phyloP scores from a whole-genome alignment of 2,888 invertebrate species.

The Sycophila texana region DNA sequence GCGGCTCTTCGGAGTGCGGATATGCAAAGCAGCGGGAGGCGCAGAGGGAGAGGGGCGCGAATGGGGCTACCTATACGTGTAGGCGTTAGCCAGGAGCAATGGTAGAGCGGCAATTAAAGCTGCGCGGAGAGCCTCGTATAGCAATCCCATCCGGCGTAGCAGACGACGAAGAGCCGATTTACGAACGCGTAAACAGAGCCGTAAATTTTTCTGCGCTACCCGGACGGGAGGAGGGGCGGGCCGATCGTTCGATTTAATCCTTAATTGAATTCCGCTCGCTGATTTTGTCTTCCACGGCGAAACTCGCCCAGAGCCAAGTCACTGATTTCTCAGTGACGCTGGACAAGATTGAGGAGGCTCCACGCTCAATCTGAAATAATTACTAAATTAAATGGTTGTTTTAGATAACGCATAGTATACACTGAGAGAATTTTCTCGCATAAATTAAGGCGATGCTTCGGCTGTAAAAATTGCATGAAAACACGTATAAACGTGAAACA shows the following conservation, averaged over 20 bases:
- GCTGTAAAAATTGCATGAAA: too few relatives aligned
- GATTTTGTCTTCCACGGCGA: too few relatives aligned
- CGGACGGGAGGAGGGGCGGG: too few relatives aligned
- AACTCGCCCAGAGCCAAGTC: too few relatives aligned
- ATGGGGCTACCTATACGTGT: background rate
- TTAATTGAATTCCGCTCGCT: constrained; percentile 63
- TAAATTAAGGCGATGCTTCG: too few relatives aligned
- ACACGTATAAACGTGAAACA: too few relatives aligned
- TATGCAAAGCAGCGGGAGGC: constrained; percentile 38
- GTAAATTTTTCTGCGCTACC: constrained; percentile 66
- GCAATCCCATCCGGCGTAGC: constrained; percentile 2
- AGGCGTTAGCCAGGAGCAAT: background rate
- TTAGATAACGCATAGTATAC: too few relatives aligned
- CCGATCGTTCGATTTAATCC: constrained; percentile 46
- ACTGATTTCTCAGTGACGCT: too few relatives aligned
- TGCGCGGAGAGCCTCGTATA: constrained; percentile 5
- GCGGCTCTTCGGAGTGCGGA: constrained; percentile 38
- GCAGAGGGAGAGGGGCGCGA: background rate
- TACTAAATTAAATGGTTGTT: too few relatives aligned
- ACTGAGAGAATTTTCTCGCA: too few relatives aligned
- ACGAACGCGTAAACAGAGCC: constrained; percentile 67
- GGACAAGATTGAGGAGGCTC: too few relatives aligned
- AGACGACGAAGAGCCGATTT: constrained; percentile 55
- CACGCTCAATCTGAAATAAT: too few relatives aligned
- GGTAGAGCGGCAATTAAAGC: constrained; percentile 41